These are phyloP conservation scores for Lipophrys pholis DNA, from an alignment of 2,113 vertebrate genomes.

Conservation along the genomic window DNA sequence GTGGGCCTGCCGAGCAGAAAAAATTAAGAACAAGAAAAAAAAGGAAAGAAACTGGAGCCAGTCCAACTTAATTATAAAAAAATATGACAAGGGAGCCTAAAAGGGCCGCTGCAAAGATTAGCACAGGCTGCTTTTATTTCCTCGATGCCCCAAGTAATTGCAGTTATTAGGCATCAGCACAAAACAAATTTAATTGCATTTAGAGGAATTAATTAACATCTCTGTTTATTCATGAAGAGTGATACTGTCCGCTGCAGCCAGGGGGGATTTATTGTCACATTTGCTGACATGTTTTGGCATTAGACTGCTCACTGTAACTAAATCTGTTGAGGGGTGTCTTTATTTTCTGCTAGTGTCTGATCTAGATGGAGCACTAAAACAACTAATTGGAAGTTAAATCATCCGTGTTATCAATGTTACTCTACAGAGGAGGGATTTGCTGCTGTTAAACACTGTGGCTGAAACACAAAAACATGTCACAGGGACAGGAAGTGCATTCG, in stretches of 20 bases:
- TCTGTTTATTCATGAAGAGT: conserved; percentile 56
- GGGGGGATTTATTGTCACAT: neutral
- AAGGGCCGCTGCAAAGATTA: conserved; percentile 54
- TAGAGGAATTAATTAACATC: conserved; percentile 67
- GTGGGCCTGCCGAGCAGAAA: conserved; percentile 20
- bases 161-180: conserved; percentile 67
- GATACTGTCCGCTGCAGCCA: conserved; percentile 21
- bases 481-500: neutral
- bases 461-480: neutral
- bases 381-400: conserved; percentile 31
- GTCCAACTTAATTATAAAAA: conserved; percentile 77
- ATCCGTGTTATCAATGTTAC: conserved; percentile 3
- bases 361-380: conserved; percentile 18
- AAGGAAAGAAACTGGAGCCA: conserved; percentile 34
- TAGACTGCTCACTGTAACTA: neutral
- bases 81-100: conserved; percentile 67
- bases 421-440: neutral
- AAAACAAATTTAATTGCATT: conserved; percentile 66
- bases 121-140: conserved; percentile 57
- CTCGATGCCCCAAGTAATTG: conserved; percentile 65
- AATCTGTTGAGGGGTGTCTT: neutral
- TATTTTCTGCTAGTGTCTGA: conserved; percentile 1
- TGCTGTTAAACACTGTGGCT: conserved; percentile 13
- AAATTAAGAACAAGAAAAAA: neutral
- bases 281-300: conserved; percentile 15